These are phyloP conservation scores for Caenorhabditis latens DNA, from an alignment of 1,140 invertebrate genomes.

Conservation along the genomic window DNA sequence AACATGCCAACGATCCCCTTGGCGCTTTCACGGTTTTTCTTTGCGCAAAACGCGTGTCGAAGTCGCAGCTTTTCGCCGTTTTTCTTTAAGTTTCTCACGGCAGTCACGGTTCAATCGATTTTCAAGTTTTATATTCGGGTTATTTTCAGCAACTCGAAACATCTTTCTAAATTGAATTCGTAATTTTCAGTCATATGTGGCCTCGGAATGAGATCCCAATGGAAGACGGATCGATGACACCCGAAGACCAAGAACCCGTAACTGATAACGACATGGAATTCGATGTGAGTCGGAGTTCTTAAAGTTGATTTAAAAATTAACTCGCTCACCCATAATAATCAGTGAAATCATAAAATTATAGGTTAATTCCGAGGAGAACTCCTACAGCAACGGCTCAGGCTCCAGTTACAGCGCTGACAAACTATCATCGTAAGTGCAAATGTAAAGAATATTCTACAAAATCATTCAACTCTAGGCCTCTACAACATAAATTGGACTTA, in stretches of 20 bases:
- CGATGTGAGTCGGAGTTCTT: not conserved
- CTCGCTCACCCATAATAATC: not conserved
- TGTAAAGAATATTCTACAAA: not conserved
- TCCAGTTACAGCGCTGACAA: conserved; percentile 47
- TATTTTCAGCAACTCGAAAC: not conserved
- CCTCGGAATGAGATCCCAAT: conserved; percentile 34
- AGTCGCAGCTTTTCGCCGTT: not conserved
- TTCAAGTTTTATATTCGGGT: not conserved
- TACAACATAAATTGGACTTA: conserved; percentile 13
- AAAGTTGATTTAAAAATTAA: not conserved
- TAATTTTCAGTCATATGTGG: conserved; percentile 29
- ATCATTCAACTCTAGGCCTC: not conserved
- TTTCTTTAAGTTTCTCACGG: not conserved
- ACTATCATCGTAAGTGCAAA: conserved; percentile 17
- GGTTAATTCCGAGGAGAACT: not conserved
- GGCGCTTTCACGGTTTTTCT: not conserved
- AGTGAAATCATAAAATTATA: not conserved
- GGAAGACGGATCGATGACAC: conserved; percentile 44
- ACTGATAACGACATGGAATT: conserved; percentile 9
- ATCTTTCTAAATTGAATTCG: not conserved
- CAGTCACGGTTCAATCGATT: conserved; percentile 4
- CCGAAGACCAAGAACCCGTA: conserved; percentile 6
- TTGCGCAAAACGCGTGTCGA: not conserved
- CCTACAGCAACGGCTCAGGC: conserved; percentile 16
- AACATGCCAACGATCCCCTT: not conserved